Percentiles rank a stretch among this genome's conserved stretches.
Evolutionary conservation across 1,140 invertebrate species (phyloP).

Genomic region (Drosophila santomea): DNA sequence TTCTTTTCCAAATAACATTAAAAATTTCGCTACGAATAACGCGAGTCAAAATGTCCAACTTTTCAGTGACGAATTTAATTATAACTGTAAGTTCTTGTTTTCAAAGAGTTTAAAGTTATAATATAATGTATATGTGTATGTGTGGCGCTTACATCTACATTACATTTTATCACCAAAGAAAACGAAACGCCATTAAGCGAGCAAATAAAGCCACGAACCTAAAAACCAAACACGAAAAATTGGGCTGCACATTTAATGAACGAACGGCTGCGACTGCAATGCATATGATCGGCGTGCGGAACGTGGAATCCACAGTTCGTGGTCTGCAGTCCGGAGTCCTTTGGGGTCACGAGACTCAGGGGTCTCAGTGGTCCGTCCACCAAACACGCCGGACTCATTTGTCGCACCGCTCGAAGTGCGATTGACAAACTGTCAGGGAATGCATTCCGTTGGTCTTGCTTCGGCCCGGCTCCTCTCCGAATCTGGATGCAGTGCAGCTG

Average conservation of each 20-base stretch:
- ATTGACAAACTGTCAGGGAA: slow-evolving; percentile 79
- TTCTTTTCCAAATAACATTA: no score
- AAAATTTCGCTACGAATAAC: no score
- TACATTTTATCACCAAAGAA: background rate
- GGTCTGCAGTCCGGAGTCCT: slow-evolving; percentile 18
- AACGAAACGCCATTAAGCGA: slow-evolving; percentile 2
- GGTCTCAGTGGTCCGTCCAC: slow-evolving; percentile 9
- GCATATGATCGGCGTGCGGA: slow-evolving; percentile 18
- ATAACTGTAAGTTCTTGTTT: no score
- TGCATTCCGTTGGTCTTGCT: slow-evolving; percentile 62
- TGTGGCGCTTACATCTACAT: no score
- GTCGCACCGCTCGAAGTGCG: slow-evolving; percentile 62
- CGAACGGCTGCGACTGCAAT: slow-evolving; percentile 7
- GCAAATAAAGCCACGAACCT: background rate
- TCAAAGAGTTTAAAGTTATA: no score
- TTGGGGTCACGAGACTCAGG: slow-evolving; percentile 30
- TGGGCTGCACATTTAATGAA: slow-evolving; percentile 63
- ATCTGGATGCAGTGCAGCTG: slow-evolving; percentile 36
- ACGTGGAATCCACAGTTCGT: no score
- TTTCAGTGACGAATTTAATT: no score
- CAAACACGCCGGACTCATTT: slow-evolving; percentile 53
- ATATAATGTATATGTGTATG: no score
- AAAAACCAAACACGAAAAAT: slow-evolving; percentile 8
- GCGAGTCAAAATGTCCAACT: no score
- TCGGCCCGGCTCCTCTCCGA: slow-evolving; percentile 16